phyloP scores from a whole-genome alignment of 2,797 vertebrate genomes.

The Sciurus vulgaris region DNA sequence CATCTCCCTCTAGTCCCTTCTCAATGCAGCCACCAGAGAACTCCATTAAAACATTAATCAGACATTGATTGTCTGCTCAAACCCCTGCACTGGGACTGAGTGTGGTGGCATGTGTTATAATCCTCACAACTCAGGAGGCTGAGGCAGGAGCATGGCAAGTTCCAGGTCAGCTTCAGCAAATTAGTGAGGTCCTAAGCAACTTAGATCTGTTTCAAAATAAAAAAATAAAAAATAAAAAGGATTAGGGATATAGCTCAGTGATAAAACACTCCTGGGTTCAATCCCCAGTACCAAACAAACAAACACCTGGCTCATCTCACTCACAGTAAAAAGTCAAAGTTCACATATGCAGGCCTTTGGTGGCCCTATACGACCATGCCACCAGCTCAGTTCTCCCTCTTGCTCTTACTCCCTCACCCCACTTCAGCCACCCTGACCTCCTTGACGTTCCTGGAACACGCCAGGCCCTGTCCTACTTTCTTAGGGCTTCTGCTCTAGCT shows the following conservation, averaged over 20 bases:
- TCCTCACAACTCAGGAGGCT: too few species aligned
- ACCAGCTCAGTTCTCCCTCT: background rate
- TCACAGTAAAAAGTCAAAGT: background rate
- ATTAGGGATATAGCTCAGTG: too few species aligned
- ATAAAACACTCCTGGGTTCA: too few species aligned
- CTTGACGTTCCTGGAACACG: background rate
- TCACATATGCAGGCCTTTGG: rapidly evolving
- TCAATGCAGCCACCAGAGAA: background rate
- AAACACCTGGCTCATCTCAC: background rate
- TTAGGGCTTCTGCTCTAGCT: background rate
- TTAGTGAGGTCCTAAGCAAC: too few species aligned
- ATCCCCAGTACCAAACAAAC: too few species aligned
- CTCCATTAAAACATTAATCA: background rate
- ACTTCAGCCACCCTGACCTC: background rate
- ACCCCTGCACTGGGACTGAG: too few species aligned
- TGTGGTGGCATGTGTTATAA: too few species aligned
- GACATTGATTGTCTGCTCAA: background rate
- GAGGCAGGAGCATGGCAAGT: too few species aligned
- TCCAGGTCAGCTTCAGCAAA: too few species aligned
- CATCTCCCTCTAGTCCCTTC: background rate
- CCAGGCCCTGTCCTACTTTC: background rate
- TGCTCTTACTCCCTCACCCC: background rate
- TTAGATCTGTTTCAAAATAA: too few species aligned
- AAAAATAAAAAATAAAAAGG: too few species aligned
- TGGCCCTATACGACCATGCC: too few species aligned